phyloP scores from a whole-genome alignment of 2,888 invertebrate species.

The Boloria selene region DNA sequence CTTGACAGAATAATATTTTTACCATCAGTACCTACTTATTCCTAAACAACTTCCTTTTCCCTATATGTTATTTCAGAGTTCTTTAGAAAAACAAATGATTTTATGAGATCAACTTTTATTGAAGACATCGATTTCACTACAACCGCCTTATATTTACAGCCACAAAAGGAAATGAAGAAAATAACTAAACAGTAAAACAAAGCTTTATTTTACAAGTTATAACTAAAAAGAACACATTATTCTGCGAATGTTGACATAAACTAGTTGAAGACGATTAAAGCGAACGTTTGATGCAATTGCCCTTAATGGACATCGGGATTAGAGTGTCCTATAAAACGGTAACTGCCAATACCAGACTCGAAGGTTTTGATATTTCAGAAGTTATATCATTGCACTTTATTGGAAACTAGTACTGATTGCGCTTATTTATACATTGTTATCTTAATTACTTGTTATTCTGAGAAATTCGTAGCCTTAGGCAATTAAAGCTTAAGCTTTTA shows the following conservation, averaged over 20 bases:
- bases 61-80: too few relatives aligned
- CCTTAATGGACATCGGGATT: conserved; percentile 58
- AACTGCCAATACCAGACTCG: conserved; percentile 48
- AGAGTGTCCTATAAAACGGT: conserved; percentile 51
- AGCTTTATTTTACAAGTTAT: conserved; percentile 16
- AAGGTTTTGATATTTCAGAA: conserved; percentile 40
- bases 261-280: conserved; percentile 49
- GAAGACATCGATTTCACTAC: neutral
- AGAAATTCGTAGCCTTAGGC: too few relatives aligned
- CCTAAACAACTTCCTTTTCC: too few relatives aligned
- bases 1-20: too few relatives aligned
- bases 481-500: too few relatives aligned
- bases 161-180: conserved; percentile 6
- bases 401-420: too few relatives aligned
- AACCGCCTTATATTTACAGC: neutral
- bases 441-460: too few relatives aligned
- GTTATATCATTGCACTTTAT: too few relatives aligned
- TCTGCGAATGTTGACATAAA: conserved; percentile 27
- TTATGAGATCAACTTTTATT: neutral
- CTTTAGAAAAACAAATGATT: neutral
- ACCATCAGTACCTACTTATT: too few relatives aligned
- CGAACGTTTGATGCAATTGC: conserved; percentile 61
- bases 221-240: conserved; percentile 25
- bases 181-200: conserved; percentile 23
- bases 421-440: too few relatives aligned